Conservation (phyloP, 2,113 vertebrate species). For the Natator depressus region DNA sequence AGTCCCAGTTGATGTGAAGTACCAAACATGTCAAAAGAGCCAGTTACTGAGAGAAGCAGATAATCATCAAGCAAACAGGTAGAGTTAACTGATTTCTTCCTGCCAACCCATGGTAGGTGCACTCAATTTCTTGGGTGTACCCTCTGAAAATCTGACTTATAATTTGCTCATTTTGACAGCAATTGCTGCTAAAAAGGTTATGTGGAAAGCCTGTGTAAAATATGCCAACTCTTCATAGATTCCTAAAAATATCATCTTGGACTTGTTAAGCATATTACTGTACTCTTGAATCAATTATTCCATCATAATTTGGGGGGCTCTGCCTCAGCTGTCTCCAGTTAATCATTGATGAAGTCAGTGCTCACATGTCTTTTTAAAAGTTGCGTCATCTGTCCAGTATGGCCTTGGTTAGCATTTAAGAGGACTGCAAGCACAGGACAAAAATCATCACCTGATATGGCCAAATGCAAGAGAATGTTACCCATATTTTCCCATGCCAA, state of each 20-base stretch:
- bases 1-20: rapidly evolving
- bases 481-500: background rate
- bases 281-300: background rate
- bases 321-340: background rate
- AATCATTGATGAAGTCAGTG: background rate
- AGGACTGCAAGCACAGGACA: background rate
- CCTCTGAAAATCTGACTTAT: background rate
- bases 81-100: background rate
- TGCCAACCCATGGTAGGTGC: background rate
- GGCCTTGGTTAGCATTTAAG: background rate
- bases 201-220: background rate
- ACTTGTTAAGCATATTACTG: background rate
- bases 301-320: rapidly evolving
- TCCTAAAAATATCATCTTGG: background rate
- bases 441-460: background rate
- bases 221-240: background rate
- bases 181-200: background rate
- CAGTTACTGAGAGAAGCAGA: background rate
- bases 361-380: background rate
- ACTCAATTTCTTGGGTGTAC: rapidly evolving
- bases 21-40: background rate
- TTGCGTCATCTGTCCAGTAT: background rate
- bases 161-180: background rate
- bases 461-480: background rate
- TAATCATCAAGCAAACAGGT: background rate